phyloP scores from a whole-genome alignment of 2,113 vertebrate species.

The Picathartes gymnocephalus region DNA sequence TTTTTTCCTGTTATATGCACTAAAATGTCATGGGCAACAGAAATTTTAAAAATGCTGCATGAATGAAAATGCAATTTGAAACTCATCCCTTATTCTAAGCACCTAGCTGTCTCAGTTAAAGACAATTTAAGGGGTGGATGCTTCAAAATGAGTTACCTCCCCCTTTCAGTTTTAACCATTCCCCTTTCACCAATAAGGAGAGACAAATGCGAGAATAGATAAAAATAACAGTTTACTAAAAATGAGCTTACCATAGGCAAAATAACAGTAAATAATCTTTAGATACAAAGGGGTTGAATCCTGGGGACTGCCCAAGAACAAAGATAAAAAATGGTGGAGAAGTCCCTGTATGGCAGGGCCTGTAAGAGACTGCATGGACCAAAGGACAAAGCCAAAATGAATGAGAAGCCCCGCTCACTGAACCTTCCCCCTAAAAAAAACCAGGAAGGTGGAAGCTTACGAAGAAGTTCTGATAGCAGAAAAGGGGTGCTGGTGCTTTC shows the following conservation, averaged over 20 bases:
- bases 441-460: not conserved
- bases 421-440: not conserved
- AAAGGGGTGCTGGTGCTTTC: fast-evolving
- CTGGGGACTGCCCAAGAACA: not conserved
- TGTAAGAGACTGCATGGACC: not conserved
- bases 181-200: not conserved
- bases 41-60: not conserved
- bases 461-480: not conserved
- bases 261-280: not conserved
- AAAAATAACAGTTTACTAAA: not conserved
- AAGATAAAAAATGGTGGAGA: too few relatives aligned
- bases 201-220: fast-evolving
- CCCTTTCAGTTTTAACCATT: not conserved
- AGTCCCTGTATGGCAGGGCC: fast-evolving
- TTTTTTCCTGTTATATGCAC: not conserved
- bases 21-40: not conserved
- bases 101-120: not conserved
- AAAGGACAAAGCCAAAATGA: not conserved
- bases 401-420: fast-evolving
- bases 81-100: not conserved
- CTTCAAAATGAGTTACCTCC: not conserved
- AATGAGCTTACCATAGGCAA: not conserved
- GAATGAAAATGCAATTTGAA: not conserved
- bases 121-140: not conserved
- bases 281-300: not conserved